Conservation (phyloP, 2,888 invertebrate genomes). For the Ochropleura leucogaster region DNA sequence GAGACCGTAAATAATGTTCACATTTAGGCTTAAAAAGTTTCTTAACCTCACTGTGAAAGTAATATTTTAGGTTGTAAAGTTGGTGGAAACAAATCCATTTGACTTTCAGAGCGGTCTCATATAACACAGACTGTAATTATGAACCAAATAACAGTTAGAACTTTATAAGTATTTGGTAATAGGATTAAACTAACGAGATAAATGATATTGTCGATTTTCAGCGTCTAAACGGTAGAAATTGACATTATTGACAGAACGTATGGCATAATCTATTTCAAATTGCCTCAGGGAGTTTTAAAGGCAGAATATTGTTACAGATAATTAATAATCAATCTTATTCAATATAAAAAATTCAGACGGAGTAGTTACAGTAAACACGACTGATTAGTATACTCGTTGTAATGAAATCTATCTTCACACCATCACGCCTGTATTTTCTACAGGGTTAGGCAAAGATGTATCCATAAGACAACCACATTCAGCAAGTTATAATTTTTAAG, state of each 20-base stretch:
- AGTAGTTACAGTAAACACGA: conserved; percentile 38
- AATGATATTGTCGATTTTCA: conserved; percentile 53
- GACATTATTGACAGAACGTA: conserved; percentile 15
- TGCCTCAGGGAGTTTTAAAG: conserved; percentile 5
- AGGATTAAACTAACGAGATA: conserved; percentile 20
- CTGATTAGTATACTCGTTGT: conserved; percentile 39
- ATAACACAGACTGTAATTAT: conserved; percentile 10
- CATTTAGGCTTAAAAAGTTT: conserved; percentile 29
- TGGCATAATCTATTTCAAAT: conserved; percentile 51
- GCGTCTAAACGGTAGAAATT: conserved; percentile 6
- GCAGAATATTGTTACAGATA: conserved; percentile 24
- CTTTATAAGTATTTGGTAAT: conserved; percentile 18
- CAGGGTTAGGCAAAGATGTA: background rate
- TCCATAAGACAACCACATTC: background rate
- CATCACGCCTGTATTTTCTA: background rate
- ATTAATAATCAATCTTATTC: conserved; percentile 53
- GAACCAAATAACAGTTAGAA: conserved; percentile 23
- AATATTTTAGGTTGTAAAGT: conserved; percentile 36
- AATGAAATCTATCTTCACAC: background rate
- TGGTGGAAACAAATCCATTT: conserved; percentile 37
- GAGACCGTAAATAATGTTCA: conserved; percentile 18
- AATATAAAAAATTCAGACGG: conserved; percentile 47
- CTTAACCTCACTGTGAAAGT: conserved; percentile 10
- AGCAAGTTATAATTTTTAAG: background rate
- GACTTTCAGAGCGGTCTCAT: conserved; percentile 8